Conservation (phyloP, 2,113 vertebrate species). For the Oryzias celebensis region DNA sequence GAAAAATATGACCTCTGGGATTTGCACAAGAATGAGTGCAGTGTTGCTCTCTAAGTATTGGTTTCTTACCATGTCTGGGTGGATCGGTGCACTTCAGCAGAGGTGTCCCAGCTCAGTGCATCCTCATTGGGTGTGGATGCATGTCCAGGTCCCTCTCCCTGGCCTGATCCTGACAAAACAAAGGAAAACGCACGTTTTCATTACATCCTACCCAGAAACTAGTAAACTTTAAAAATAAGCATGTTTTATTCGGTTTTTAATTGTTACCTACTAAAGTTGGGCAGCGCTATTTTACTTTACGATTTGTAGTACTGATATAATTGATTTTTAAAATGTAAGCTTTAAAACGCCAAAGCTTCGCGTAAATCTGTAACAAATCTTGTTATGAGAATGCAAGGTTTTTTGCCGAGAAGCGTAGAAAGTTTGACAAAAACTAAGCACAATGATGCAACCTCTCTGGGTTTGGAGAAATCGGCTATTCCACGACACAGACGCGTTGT, state of each 20-base stretch:
- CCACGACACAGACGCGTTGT: neutral
- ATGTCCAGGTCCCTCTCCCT: conserved; percentile 67
- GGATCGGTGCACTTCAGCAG: conserved; percentile 57
- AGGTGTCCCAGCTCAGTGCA: conserved; percentile 71
- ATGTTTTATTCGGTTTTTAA: no score
- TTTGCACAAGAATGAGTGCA: conserved; percentile 9
- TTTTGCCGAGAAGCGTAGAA: neutral
- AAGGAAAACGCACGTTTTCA: conserved; percentile 73
- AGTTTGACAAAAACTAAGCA: conserved; percentile 31
- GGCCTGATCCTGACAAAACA: conserved; percentile 59
- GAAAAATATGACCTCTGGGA: conserved; percentile 21
- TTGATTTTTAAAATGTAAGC: no score
- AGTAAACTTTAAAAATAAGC: no score
- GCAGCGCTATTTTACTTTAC: no score
- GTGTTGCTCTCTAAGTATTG: conserved; percentile 18
- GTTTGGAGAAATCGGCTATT: conserved; percentile 62
- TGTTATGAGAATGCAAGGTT: neutral
- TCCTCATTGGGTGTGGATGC: conserved; percentile 55
- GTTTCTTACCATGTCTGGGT: conserved; percentile 71
- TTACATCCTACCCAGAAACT: conserved; percentile 40
- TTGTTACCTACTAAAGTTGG: no score
- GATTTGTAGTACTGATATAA: no score
- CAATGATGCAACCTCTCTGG: conserved; percentile 73
- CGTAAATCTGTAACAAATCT: neutral
- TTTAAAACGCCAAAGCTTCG: no score